Evolutionary conservation across 2,888 invertebrate genomes (phyloP).

Genomic region (Chrysomela aeneicollis): DNA sequence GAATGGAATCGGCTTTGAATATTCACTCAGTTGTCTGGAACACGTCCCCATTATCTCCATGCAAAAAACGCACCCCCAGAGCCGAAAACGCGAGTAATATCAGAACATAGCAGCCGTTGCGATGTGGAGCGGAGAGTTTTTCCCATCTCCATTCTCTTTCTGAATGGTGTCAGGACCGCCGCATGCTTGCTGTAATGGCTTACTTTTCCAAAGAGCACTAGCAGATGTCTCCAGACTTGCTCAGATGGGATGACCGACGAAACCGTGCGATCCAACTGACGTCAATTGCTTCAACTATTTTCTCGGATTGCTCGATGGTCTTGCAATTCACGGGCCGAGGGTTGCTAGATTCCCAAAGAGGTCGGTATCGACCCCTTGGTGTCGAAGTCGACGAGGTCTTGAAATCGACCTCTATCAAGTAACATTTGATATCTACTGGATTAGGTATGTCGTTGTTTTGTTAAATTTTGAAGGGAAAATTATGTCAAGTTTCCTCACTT

Average conservation of each 20-base stretch:
- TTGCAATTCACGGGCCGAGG: constrained; percentile 8
- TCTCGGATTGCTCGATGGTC: constrained; percentile 26
- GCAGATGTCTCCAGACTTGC: constrained; percentile 55
- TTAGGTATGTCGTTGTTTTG: too few species aligned
- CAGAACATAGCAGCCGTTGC: constrained; percentile 47
- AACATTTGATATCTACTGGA: too few species aligned
- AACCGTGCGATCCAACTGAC: constrained; percentile 48
- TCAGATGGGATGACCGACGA: constrained; percentile 41
- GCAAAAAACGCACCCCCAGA: constrained; percentile 1
- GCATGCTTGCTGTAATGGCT: constrained; percentile 57
- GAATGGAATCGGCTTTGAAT: background rate
- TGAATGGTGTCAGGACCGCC: constrained; percentile 54
- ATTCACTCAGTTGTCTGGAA: background rate
- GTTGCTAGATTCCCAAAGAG: background rate
- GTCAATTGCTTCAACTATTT: constrained; percentile 48
- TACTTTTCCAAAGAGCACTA: constrained; percentile 56
- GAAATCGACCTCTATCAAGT: too few species aligned
- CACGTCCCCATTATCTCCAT: background rate
- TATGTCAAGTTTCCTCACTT: too few species aligned
- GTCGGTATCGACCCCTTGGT: too few species aligned
- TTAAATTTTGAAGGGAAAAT: too few species aligned
- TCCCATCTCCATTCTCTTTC: constrained; percentile 53
- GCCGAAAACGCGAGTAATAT: constrained; percentile 39
- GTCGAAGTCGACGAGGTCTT: too few species aligned
- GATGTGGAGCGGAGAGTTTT: constrained; percentile 50